Evolutionary conservation across 64 coral and sea anemone genomes (phyloP), one percentile per base, ranked within the genome.

Genomic region (Dendronephthya gigantea): DNA sequence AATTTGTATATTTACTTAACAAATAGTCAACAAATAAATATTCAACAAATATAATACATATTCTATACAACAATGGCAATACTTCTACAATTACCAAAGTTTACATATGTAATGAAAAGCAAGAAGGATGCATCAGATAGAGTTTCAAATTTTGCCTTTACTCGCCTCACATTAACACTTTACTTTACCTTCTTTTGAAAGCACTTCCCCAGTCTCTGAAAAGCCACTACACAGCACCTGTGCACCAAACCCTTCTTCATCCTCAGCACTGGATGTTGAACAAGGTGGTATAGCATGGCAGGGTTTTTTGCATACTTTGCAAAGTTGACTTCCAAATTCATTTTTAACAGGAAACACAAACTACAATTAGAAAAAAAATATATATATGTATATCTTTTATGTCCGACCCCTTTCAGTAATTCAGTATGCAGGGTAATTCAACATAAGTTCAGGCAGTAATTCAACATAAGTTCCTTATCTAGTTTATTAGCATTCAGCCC

Each of bases 171-270:
- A 74, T 35, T 74, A 74, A 12, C 30, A 30, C 30, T 19, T 28
- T 28, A 25, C 30, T 28, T 74, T 74, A 25, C 0, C 19, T 25
- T 25, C 22, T 1, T 28, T 52, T 74, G 22, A 28, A 74, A 0
- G 0, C 25, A 8, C 68, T 35, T 0, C 68, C 13, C 68, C 25
- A 8, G 13, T 25, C 68, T 74, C 30, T 0, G 19, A 9, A 70
- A 9, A 70, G 25, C 8, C 66, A 70, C 66, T 70, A n/a, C 66
- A 70, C 66, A 70, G 66, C 23, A 70, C 66, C 66, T 8, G 66
- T n/a, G 23, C 66, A 70, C 66, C 29, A 70, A 25, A 70, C 66
- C 66, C 66, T 70, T 70, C 66, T 70, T 70, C 66, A 70, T 70
- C 66, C 66, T 70, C 66, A 70, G 66, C 19, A 70, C 9, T 70